Conservation (phyloP, 2,113 vertebrate species). For the Onychostoma macrolepis region DNA sequence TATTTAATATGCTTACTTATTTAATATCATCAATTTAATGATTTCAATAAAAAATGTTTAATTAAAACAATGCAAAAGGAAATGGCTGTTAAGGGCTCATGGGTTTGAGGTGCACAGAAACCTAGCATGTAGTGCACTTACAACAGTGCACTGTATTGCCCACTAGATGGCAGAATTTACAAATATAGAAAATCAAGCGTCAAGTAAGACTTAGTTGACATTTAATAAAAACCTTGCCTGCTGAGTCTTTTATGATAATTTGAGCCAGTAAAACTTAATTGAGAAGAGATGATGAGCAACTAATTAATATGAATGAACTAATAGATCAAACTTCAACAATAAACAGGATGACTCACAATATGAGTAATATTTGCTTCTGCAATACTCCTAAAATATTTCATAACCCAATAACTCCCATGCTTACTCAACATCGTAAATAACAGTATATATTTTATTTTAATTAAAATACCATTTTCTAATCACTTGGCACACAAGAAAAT, state of each 20-base stretch:
- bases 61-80: not conserved
- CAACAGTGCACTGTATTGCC: not conserved
- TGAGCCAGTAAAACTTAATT: not conserved
- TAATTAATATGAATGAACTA: not conserved
- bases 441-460: too few species aligned
- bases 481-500: not conserved
- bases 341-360: not conserved
- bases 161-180: slow-evolving; percentile 28
- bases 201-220: not conserved
- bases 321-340: not conserved
- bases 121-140: not conserved
- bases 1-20: not conserved
- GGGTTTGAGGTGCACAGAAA: not conserved
- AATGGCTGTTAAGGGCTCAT: not conserved
- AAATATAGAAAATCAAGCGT: not conserved
- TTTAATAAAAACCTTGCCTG: not conserved
- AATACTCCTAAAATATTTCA: not conserved
- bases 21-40: not conserved
- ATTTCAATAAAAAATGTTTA: not conserved
- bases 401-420: too few species aligned
- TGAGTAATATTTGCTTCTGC: not conserved
- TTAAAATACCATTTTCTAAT: not conserved
- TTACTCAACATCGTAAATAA: too few species aligned
- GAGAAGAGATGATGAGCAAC: not conserved
- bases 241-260: not conserved